Evolutionary conservation across 2,797 vertebrate species (phyloP).

Genomic region (Urocyon cinereoargenteus): DNA sequence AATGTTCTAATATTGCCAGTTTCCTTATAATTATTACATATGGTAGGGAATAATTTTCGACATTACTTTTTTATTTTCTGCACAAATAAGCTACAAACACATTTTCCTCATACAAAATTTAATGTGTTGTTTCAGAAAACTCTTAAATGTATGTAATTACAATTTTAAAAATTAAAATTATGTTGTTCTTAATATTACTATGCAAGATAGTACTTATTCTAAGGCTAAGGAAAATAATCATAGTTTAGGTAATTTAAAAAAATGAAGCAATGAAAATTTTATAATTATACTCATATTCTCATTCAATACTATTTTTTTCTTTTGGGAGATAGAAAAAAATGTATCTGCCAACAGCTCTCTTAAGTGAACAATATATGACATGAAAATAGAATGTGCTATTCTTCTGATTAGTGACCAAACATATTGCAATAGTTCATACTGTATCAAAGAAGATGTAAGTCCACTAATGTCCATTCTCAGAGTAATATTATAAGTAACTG

Average conservation of each 20-base stretch:
- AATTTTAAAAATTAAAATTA: constrained; percentile 43
- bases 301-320: not conserved
- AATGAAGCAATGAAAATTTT: constrained; percentile 6
- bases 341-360: not conserved
- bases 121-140: not conserved
- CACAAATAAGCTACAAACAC: not conserved
- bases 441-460: not conserved
- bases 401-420: not conserved
- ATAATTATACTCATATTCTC: not conserved
- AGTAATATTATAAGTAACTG: not conserved
- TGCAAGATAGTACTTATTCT: not conserved
- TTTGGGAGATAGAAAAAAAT: not conserved
- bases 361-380: not conserved
- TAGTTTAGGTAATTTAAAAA: not conserved
- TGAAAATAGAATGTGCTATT: not conserved
- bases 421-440: not conserved
- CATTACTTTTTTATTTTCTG: not conserved
- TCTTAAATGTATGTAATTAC: not conserved
- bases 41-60: not conserved
- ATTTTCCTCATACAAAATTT: not conserved
- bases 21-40: not conserved
- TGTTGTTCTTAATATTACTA: not conserved
- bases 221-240: not conserved
- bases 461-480: not conserved
- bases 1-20: not conserved